Evolutionary conservation across 2,797 vertebrate species (phyloP), one percentile per base, ranked within the genome.

Genomic region (Xenops minutus): DNA sequence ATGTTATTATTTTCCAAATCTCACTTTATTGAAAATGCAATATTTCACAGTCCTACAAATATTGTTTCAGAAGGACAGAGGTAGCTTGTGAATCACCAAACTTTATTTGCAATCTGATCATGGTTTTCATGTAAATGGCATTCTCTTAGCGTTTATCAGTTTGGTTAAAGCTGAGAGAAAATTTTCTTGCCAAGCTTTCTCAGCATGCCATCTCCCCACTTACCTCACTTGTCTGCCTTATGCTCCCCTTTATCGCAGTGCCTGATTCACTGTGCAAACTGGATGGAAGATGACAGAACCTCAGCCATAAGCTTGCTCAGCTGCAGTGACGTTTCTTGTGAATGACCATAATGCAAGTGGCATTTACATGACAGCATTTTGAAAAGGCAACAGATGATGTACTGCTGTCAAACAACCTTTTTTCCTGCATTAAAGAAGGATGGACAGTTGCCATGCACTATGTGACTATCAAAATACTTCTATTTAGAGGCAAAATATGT

Each of bases 261-360:
- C n/a, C 66, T 91, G 85, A 68, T 68, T 94, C 87, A 55, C 59
- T 74, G 46, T 66, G 66, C 67, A 77, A 48, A 87, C 68, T 72
- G 87, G 62, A 78, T 81, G 75, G 87, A 37, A 92, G 68, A 92
- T 63, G 82, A 93, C 81, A 94, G 44, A 86, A 24, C 51, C 37
- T 86, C 73, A 95, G 39, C 55, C 91, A 72, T 72, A 71, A 49
- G 43, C 67, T 89, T 48, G n/a, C 23, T 88, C 55, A 69, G 55
- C 55, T 92, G 73, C 77, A 94, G 66, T 91, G 88, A 92, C 77
- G 46, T 92, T 94, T 94, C 59, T 55, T 79, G 59, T 81, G 92
- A 95, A 90, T 92, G 83, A 69, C 74, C 59, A 14, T 79, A 82
- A 94, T 71, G 77, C 29, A 85, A 86, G 86, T 91, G 89, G 77